A percentile compares a stretch with the other conserved stretches of the same genome.
These are phyloP conservation scores for Columbina picui DNA, from an alignment of 2,113 vertebrate species.

Conservation along the genomic window DNA sequence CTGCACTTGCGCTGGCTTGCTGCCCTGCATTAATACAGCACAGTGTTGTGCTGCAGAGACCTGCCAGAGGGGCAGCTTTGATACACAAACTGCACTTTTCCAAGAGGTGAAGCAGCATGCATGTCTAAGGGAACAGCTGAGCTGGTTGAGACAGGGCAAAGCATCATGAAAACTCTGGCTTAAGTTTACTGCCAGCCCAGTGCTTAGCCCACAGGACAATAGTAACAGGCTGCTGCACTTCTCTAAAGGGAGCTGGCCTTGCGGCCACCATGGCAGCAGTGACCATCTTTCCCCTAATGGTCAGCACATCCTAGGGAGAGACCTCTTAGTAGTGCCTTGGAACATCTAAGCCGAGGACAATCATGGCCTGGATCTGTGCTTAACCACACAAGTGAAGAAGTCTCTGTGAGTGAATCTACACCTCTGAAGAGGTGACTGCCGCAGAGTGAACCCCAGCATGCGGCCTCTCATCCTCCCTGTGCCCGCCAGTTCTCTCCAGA, in stretches of 20 bases:
- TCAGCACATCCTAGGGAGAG: neutral
- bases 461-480: neutral
- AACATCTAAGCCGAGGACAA: neutral
- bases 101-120: neutral
- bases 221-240: neutral
- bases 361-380: neutral
- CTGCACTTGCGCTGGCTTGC: neutral
- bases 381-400: neutral
- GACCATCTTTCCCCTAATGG: neutral
- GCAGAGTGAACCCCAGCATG: accelerated
- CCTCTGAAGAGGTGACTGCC: neutral
- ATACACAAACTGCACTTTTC: too few species aligned
- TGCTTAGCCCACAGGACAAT: neutral
- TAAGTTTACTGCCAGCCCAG: neutral
- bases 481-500: accelerated
- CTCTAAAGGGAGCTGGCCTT: neutral
- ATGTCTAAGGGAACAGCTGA: neutral
- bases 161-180: neutral
- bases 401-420: neutral
- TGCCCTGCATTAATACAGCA: neutral
- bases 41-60: accelerated
- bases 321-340: neutral
- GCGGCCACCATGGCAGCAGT: neutral
- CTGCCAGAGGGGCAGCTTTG: neutral
- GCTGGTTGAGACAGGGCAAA: neutral